These are phyloP conservation scores for Eupithecia subumbrata DNA, from an alignment of 2,888 invertebrate species.

Conservation along the genomic window DNA sequence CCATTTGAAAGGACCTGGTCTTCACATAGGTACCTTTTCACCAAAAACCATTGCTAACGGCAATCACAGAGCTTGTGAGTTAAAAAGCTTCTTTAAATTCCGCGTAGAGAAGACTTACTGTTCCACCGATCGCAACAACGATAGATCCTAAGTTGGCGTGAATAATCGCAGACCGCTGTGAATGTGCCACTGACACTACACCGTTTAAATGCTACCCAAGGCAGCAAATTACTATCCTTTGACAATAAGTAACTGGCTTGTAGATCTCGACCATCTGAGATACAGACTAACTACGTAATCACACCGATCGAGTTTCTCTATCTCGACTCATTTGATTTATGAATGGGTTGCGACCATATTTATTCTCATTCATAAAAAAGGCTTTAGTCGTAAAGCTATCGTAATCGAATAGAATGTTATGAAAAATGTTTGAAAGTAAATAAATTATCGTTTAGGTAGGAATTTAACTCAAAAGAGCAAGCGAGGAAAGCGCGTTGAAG, in stretches of 20 bases:
- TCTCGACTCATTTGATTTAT: slow-evolving; percentile 42
- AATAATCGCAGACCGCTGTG: slow-evolving; percentile 69
- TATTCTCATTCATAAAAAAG: slow-evolving; percentile 24
- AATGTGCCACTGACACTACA: slow-evolving; percentile 62
- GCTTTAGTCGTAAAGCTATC: slow-evolving; percentile 30
- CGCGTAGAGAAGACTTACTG: slow-evolving; percentile 28
- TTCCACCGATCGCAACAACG: slow-evolving; percentile 1
- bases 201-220: slow-evolving; percentile 54
- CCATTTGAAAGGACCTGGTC: not conserved
- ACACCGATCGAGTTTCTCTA: slow-evolving; percentile 43
- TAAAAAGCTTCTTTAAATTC: not conserved
- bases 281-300: slow-evolving; percentile 49
- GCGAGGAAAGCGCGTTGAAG: slow-evolving; percentile 65
- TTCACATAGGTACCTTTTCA: not conserved
- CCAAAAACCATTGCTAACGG: not conserved
- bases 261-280: slow-evolving; percentile 41
- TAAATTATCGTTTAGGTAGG: slow-evolving; percentile 6
- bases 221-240: slow-evolving; percentile 45
- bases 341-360: slow-evolving; percentile 35
- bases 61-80: not conserved
- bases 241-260: slow-evolving; percentile 43
- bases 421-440: slow-evolving; percentile 14
- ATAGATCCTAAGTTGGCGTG: slow-evolving; percentile 68
- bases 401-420: slow-evolving; percentile 17
- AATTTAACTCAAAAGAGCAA: slow-evolving; percentile 28